A percentile compares a stretch with the other conserved stretches of the same genome.
Evolutionary conservation across 2,888 invertebrate genomes (phyloP).

Genomic region (Amblyjoppa fuscipennis): DNA sequence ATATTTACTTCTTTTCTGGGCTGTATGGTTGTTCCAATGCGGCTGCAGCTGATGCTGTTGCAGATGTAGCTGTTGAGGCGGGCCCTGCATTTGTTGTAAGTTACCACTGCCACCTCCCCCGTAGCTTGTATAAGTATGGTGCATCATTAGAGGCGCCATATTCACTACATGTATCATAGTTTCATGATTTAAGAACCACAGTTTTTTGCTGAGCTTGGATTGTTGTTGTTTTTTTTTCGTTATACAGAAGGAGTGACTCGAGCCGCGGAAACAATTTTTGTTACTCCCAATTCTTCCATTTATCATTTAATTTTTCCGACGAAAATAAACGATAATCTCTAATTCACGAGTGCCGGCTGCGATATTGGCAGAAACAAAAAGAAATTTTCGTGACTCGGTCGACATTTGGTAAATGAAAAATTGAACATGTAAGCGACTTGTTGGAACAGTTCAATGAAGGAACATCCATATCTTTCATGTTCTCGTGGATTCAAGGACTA

Average conservation of each 20-base stretch:
- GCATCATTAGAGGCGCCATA: constrained; percentile 86
- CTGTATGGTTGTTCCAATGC: constrained; percentile 85
- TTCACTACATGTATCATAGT: constrained; percentile 84
- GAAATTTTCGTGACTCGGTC: constrained; percentile 73
- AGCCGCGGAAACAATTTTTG: constrained; percentile 77
- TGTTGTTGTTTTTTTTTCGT: constrained; percentile 60
- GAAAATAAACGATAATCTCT: neutral
- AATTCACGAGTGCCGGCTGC: too few species aligned
- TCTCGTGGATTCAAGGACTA: constrained; percentile 36
- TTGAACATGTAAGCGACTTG: constrained; percentile 29
- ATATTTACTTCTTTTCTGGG: constrained; percentile 86
- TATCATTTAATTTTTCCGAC: neutral
- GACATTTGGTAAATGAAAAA: constrained; percentile 16
- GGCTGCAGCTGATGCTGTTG: constrained; percentile 85
- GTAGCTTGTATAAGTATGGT: constrained; percentile 88
- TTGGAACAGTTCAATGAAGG: constrained; percentile 39
- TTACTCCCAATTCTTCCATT: neutral
- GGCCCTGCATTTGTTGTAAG: constrained; percentile 86
- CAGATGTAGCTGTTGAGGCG: constrained; percentile 85
- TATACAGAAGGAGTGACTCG: constrained; percentile 69
- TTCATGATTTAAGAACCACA: constrained; percentile 70
- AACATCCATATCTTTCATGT: constrained; percentile 64
- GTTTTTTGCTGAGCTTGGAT: constrained; percentile 45
- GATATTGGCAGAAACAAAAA: neutral
- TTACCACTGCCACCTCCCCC: constrained; percentile 87